A percentile compares a stretch with the other conserved stretches of the same genome.
Conservation (phyloP, 2,888 invertebrate species). For the Bruchidius siliquastri region DNA sequence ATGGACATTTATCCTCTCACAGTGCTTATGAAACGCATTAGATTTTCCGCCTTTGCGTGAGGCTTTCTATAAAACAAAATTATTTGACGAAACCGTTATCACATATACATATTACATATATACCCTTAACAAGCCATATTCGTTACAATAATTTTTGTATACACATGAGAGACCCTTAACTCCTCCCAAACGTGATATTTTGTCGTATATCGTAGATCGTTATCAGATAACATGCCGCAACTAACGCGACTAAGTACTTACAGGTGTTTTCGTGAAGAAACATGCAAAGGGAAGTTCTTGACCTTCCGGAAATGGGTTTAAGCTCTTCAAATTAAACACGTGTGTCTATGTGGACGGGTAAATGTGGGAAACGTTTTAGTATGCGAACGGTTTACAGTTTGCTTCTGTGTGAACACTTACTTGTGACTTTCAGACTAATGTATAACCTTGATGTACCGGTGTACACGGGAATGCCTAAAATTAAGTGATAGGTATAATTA, state of each 20-base stretch:
- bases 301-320: slow-evolving; percentile 45
- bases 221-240: not conserved
- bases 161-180: not conserved
- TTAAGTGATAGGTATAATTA: not conserved
- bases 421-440: not conserved
- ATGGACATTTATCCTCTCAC: no score
- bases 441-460: not conserved
- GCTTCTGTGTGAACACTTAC: not conserved
- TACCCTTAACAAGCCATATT: not conserved
- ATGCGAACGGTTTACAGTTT: not conserved
- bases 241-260: slow-evolving; percentile 4
- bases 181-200: not conserved
- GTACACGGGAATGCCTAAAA: not conserved
- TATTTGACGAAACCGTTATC: not conserved
- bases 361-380: not conserved
- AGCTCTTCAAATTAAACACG: slow-evolving; percentile 41
- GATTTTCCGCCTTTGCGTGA: no score
- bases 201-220: not conserved
- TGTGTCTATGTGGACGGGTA: slow-evolving; percentile 10
- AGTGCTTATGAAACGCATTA: no score
- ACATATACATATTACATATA: no score
- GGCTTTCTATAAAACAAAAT: no score
- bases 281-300: slow-evolving; percentile 35
- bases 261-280: slow-evolving; percentile 21
- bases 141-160: not conserved